These are phyloP conservation scores for Malurus elegans DNA, from an alignment of 2,113 vertebrate species.

Conservation along the genomic window DNA sequence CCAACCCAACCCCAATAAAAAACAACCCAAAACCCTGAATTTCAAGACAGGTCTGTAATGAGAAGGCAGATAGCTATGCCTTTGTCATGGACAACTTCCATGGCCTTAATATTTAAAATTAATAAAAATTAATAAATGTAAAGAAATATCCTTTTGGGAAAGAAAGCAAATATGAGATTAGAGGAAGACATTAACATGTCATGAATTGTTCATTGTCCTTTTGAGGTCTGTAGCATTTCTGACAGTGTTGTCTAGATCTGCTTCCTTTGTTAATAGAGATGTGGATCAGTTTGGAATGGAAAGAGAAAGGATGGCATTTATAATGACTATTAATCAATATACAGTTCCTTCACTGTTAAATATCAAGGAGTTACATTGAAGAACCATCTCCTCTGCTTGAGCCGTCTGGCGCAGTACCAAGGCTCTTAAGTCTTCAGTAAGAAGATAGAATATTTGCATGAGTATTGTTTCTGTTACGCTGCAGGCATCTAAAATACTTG, in stretches of 20 bases:
- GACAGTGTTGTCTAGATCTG: neutral
- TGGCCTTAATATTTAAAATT: neutral
- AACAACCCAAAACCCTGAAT: neutral
- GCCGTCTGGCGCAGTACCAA: neutral
- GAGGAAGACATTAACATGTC: neutral
- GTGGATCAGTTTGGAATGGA: neutral
- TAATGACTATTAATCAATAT: neutral
- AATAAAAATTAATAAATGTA: neutral
- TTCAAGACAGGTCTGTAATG: neutral
- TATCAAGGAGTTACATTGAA: neutral
- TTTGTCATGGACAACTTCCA: neutral
- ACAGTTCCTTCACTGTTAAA: neutral
- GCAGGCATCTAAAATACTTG: constrained; percentile 26
- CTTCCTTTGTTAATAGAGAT: neutral
- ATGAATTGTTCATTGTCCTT: neutral
- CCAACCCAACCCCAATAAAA: neutral
- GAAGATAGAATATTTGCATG: constrained; percentile 55
- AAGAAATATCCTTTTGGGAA: neutral
- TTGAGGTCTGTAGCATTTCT: neutral
- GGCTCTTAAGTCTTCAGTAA: neutral
- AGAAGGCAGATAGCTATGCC: neutral
- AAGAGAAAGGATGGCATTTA: neutral
- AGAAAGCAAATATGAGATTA: neutral
- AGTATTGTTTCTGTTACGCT: constrained; percentile 51
- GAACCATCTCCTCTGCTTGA: neutral